Conservation (phyloP, 1,140 invertebrate genomes). For the Caenorhabditis briggsae region DNA sequence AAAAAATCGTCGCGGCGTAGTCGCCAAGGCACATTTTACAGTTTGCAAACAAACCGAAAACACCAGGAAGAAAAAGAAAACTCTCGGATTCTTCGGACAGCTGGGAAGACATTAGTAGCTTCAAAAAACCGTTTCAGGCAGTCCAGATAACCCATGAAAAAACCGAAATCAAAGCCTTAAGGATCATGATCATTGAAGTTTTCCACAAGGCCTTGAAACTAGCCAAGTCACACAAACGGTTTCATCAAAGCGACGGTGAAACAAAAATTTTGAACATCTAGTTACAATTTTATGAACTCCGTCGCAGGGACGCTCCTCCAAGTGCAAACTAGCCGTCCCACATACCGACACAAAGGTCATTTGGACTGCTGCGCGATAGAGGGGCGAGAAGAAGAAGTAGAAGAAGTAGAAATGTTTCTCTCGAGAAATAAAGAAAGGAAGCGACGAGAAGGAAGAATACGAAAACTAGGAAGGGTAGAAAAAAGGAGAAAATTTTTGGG, state of each 20-base stretch:
- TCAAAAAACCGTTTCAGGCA: background rate
- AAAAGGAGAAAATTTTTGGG: conserved; percentile 18
- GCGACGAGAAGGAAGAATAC: no score
- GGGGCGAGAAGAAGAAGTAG: background rate
- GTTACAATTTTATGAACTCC: conserved; percentile 50
- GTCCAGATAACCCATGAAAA: no score
- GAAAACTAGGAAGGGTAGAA: background rate
- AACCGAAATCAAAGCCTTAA: no score
- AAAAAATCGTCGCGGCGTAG: conserved; percentile 25
- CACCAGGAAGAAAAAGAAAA: background rate
- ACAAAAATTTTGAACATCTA: background rate
- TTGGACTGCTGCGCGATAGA: conserved; percentile 38
- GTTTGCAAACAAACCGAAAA: conserved; percentile 26
- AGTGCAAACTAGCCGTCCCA: conserved; percentile 38
- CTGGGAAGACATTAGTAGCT: no score
- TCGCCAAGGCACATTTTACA: conserved; percentile 50
- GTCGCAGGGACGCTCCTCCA: conserved; percentile 15
- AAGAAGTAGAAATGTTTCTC: background rate
- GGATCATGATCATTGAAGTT: background rate
- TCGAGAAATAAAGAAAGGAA: background rate
- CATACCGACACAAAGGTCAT: conserved; percentile 49
- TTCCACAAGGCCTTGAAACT: background rate
- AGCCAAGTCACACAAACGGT: background rate
- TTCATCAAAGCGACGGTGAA: background rate
- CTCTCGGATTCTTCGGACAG: background rate